A percentile compares a stretch with the other conserved stretches of the same genome.
phyloP scores from a whole-genome alignment of 2,113 vertebrate species.

The Tachuris rubrigastra region DNA sequence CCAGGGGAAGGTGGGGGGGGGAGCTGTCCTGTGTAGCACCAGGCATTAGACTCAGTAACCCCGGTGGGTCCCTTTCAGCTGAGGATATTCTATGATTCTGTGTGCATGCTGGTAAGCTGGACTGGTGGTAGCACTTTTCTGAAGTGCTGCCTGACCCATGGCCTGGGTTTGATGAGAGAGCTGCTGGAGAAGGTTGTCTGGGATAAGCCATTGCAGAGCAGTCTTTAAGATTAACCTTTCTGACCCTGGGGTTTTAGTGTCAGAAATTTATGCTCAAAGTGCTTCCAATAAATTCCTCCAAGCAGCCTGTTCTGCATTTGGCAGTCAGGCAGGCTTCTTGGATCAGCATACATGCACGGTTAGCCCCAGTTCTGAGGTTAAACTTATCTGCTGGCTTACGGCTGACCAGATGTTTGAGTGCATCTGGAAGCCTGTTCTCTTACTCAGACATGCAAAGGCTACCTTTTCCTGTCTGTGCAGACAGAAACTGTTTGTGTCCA shows the following conservation, averaged over 20 bases:
- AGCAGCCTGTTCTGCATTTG: conserved; percentile 3
- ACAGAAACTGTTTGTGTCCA: not conserved
- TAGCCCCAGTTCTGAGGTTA: not conserved
- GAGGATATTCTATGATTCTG: not conserved
- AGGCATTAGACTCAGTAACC: not conserved
- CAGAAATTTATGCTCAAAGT: not conserved
- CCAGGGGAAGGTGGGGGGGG: too few species aligned
- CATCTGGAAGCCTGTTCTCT: not conserved
- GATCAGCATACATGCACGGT: not conserved
- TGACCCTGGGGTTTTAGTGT: not conserved
- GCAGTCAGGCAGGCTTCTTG: not conserved
- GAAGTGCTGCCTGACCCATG: not conserved
- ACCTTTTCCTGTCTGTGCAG: not conserved
- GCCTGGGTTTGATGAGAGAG: not conserved
- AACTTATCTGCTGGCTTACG: not conserved
- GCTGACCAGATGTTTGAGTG: not conserved
- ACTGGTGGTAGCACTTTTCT: not conserved
- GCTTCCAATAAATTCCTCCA: conserved; percentile 19
- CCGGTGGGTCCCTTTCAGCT: not conserved
- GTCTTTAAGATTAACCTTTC: not conserved
- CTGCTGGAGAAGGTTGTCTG: not conserved
- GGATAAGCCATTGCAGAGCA: not conserved
- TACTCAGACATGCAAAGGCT: not conserved
- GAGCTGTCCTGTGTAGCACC: not conserved
- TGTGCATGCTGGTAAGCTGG: not conserved